Evolutionary conservation across 2,888 invertebrate genomes (phyloP), one percentile per base, ranked within the genome.

Genomic region (Abrostola triplasia): DNA sequence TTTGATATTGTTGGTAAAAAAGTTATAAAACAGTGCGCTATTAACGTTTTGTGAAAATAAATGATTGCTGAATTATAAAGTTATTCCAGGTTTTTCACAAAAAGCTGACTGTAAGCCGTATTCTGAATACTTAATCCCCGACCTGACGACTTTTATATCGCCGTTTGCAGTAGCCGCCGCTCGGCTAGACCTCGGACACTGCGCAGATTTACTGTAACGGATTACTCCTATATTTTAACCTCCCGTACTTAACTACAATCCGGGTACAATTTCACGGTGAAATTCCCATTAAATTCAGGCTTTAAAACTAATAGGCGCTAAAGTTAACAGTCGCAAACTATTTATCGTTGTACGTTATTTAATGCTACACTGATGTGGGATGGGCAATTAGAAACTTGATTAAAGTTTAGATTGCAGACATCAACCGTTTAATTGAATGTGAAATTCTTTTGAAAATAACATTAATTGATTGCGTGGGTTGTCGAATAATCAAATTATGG

Each of bases 331-430:
- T 59, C 59, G 36, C 52, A 52, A 70, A 72, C 76, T 67, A 76
- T 76, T 72, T 69, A 76, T 78, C 76, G 67, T 63, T 54, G 59
- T 64, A 65, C 63, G 52, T 59, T 48, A 71, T 64, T 68, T 61
- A 67, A 76, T 63, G 69, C 67, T 65, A 65, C 52, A 55, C 57
- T 55, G 70, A 70, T 59, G 75, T 70, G 61, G 67, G 59, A 57
- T 67, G 48, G 57, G 62, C 66, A 76, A 77, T 79, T 77, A 69
- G 48, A 63, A 76, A 76, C 65, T 73, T 59, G 51, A 76, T 78
- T 79, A 66, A 78, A 79, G 64, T 79, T 78, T 74, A 73, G 61
- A 77, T 76, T 66, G 57, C 53, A 60, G 60, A 66, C 57, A 71
- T 71, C 57, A 73, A 64, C 58, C 56, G 53, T 60, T 53, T 63